Evolutionary conservation across 1,140 invertebrate species (phyloP), one percentile per base, ranked within the genome.

Genomic region (Globodera rostochiensis): DNA sequence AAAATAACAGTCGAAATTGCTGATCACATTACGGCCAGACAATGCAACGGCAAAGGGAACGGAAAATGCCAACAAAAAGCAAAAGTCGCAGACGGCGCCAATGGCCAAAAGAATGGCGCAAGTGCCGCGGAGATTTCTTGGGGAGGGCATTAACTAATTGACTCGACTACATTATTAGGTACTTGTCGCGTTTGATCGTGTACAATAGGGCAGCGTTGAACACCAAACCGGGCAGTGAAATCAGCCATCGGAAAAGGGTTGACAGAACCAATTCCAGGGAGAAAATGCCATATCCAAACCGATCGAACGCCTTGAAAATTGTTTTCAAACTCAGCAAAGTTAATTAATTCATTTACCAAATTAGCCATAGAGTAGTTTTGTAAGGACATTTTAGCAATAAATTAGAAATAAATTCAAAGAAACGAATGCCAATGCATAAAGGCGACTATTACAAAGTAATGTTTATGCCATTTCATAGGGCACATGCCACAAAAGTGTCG

Each of bases 181-280:
- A 60, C 69, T 45, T 36, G 4, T 71, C 69, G 69, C 21, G 69
- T 11, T 25, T 8, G 46, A 47, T 71, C 9, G 46, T 47, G 69
- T 45, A 25, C 69, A 71, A 71, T 25, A 71, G 69, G 15, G 25
- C 7, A 11, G 69, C 25, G 19, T 71, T 71, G 25, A 71, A 71
- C 11, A 71, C 13, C 25, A 71, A 47, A 25, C 69, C 69, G 69
- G 69, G 69, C 25, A 71, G 25, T 9, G 69, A 71, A 47, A 71
- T 45, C n/a, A 36, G 25, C 69, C 69, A 71, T 13, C 46, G 69
- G 69, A 71, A 47, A 8, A 36, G 25, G 9, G n/a, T 4, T 4
- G 25, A 71, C 25, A 71, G 69, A 47, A 71, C n/a, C 69, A 71
- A 71, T 47, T 36, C 25, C 69, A 19, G 7, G 4, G 69, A 71